phyloP scores from a whole-genome alignment of 1,140 invertebrate genomes.

The Cepaea nemoralis region DNA sequence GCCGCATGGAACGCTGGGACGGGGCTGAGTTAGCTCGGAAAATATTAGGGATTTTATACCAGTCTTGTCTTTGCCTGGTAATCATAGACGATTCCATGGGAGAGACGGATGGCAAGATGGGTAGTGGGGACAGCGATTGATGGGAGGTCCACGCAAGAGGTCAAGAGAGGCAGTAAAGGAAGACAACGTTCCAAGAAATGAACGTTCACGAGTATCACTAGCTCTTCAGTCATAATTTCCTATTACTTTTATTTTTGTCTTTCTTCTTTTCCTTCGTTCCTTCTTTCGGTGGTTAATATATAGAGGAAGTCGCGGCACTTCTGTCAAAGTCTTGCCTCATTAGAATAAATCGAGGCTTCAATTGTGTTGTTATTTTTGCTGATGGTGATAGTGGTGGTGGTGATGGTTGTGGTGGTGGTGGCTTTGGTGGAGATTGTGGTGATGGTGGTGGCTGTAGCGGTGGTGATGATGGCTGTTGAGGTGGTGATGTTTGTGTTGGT shows the following conservation, averaged over 20 bases:
- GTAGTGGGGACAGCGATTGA: neutral
- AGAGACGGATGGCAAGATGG: neutral
- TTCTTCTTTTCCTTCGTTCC: neutral
- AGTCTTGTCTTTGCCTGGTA: neutral
- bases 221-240: neutral
- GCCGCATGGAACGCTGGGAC: neutral
- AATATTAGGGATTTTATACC: neutral
- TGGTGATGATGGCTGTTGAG: too few relatives aligned
- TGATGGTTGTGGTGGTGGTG: too few relatives aligned
- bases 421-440: too few relatives aligned
- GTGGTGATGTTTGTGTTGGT: too few relatives aligned
- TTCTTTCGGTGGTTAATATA: neutral
- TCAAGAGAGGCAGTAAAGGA: neutral
- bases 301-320: neutral
- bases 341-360: too few relatives aligned
- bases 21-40: neutral
- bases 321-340: too few relatives aligned
- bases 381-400: too few relatives aligned
- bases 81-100: neutral
- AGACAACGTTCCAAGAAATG: slow-evolving; percentile 9
- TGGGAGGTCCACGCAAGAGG: neutral
- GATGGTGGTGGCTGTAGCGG: too few relatives aligned
- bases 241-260: neutral
- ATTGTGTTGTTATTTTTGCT: too few relatives aligned
- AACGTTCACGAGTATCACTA: neutral